A percentile compares a stretch with the other conserved stretches of the same genome.
These are phyloP conservation scores for Zoanthus sociatus DNA, from an alignment of 92 coral and sea anemone species.

Conservation along the genomic window DNA sequence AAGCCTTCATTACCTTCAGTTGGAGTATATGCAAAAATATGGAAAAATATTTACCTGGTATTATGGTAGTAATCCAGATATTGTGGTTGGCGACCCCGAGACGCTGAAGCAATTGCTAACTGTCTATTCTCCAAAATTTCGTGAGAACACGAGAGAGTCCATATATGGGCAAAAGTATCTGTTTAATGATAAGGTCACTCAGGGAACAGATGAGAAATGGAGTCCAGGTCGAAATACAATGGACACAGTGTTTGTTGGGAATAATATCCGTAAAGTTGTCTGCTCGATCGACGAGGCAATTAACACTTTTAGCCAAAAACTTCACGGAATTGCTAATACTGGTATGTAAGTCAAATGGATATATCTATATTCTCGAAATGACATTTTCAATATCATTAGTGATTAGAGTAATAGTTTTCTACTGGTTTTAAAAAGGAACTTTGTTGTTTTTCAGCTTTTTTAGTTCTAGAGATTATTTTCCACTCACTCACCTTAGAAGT, in stretches of 20 bases:
- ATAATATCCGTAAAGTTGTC: conserved; percentile 63
- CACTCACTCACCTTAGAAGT: too few relatives aligned
- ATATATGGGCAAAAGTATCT: conserved; percentile 14
- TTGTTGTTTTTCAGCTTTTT: too few relatives aligned
- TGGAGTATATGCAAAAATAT: conserved; percentile 57
- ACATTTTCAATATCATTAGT: too few relatives aligned
- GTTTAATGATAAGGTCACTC: conserved; percentile 38
- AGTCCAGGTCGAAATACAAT: too few relatives aligned
- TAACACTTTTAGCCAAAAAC: conserved; percentile 58
- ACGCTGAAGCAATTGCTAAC: conserved; percentile 69
- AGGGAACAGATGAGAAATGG: too few relatives aligned
- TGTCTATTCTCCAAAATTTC: conserved; percentile 61
- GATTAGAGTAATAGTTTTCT: too few relatives aligned
- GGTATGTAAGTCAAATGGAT: conserved; percentile 41
- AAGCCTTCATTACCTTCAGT: conserved; percentile 61
- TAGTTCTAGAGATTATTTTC: too few relatives aligned
- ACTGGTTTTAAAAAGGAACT: too few relatives aligned
- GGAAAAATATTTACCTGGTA: conserved; percentile 70
- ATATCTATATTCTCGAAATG: not conserved
- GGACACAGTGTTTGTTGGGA: conserved; percentile 57
- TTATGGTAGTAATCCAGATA: conserved; percentile 63
- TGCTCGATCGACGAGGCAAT: conserved; percentile 71
- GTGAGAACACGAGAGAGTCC: conserved; percentile 40
- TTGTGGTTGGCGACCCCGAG: conserved; percentile 80
- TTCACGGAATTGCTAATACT: conserved; percentile 66